Evolutionary conservation across 2,797 vertebrate species (phyloP).

Genomic region (Centroberyx gerrardi): DNA sequence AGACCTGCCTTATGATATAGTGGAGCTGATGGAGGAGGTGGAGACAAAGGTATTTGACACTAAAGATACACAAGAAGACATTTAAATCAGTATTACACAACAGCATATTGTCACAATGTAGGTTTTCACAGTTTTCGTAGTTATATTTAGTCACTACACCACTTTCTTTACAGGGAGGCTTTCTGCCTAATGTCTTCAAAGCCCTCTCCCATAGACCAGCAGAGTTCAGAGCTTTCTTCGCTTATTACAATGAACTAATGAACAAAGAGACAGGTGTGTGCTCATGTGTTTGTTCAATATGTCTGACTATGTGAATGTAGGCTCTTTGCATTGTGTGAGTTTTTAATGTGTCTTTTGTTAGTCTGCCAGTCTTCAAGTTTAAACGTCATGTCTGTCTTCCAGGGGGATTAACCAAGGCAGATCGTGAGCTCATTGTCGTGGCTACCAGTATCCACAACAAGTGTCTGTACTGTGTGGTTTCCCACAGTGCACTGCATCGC

Average conservation of each 20-base stretch:
- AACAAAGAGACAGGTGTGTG: constrained; percentile 91
- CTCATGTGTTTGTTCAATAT: background rate
- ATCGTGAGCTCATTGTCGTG: constrained; percentile 91
- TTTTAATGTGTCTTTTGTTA: background rate
- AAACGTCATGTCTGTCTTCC: constrained; percentile 37
- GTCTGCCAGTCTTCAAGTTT: background rate
- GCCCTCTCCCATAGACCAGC: constrained; percentile 85
- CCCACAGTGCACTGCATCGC: constrained; percentile 89
- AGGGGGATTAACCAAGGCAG: constrained; percentile 90
- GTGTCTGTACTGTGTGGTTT: constrained; percentile 90
- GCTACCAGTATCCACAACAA: constrained; percentile 89
- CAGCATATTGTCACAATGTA: no score
- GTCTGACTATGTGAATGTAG: background rate
- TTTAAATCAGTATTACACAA: no score
- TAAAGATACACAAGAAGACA: no score
- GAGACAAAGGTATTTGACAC: constrained; percentile 85
- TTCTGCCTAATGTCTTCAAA: constrained; percentile 92
- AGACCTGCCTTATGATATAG: constrained; percentile 89
- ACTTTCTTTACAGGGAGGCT: constrained; percentile 80
- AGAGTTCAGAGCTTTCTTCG: constrained; percentile 92
- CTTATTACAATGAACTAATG: constrained; percentile 91
- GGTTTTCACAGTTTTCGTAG: no score
- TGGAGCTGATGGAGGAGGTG: constrained; percentile 91
- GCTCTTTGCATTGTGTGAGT: background rate
- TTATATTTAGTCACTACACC: no score